phyloP scores from a whole-genome alignment of 2,888 invertebrate species.

The Phortica magna region DNA sequence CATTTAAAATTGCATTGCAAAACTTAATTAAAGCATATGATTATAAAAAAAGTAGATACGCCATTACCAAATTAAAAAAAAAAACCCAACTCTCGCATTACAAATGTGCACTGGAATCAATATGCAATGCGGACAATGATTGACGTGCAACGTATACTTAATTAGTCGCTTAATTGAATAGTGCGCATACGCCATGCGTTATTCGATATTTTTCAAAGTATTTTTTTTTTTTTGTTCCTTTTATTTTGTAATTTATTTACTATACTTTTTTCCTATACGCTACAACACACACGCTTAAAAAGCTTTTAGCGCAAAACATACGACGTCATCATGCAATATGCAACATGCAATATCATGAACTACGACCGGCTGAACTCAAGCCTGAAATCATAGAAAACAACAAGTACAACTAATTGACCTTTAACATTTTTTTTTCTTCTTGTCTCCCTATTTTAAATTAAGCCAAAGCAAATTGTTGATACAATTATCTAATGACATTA shows the following conservation, averaged over 20 bases:
- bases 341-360: neutral
- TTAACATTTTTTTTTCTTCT: conserved; percentile 46
- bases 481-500: conserved; percentile 57
- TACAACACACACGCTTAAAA: neutral
- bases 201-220: neutral
- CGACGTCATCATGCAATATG: neutral
- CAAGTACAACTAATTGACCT: conserved; percentile 43
- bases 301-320: neutral
- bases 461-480: conserved; percentile 45
- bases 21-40: too few relatives aligned
- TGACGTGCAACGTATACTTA: too few relatives aligned
- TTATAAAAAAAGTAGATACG: too few relatives aligned
- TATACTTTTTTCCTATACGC: too few relatives aligned
- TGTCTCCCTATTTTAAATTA: conserved; percentile 36
- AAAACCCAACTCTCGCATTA: too few relatives aligned
- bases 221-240: neutral
- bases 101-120: too few relatives aligned
- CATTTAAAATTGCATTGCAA: neutral
- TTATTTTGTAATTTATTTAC: neutral
- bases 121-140: too few relatives aligned
- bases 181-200: too few relatives aligned
- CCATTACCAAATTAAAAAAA: too few relatives aligned
- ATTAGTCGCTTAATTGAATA: too few relatives aligned
- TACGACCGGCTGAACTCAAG: neutral
- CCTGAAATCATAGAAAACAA: neutral